Base-by-base conservation (phyloP, 2,888 invertebrate species). In the Athalia cordata region DNA sequence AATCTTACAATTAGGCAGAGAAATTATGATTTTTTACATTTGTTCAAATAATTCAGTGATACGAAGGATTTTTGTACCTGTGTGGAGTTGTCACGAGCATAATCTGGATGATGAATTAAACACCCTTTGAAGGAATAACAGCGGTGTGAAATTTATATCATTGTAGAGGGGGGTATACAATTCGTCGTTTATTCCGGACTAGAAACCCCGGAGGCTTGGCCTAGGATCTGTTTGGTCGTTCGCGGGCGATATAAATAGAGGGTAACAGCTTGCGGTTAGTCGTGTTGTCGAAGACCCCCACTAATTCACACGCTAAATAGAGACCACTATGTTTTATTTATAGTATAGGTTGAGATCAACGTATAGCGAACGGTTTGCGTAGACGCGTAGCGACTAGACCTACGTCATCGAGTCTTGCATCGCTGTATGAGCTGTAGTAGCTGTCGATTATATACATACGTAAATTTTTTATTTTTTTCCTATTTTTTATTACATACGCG, bases 271-370 rank as follows among this genome's bases (percentile, higher is more conserved):
- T 82, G 82, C 65, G 65, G 45, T 74, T 64, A 78, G 72, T 65
- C 72, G 78, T 84, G 84, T 82, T 83, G 83, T 79, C 81, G 81
- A 84, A 85, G 86, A 84, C 86, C 86, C 85, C 86, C 86, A 86
- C 86, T 86, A 85, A 86, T 87, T 87, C 80, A 80, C 83, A 81
- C 81, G 83, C 86, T 87, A 86, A 86, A 86, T 86, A 85, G 85
- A 86, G 86, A 84, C 79, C 85, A 79, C 80, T 83, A 82, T 82
- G 83, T 79, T 83, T 85, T 87, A 87, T 87, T 85, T 86, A 86
- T 87, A 87, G 81, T 68, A 29, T 29, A 52, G 11, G 55, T n/a
- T 9, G 9, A 55, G 0, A 55, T 55, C 9, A 55, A 55, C 11
- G 55, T 55, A 55, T n/a, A 55, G 55, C 55, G 29, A 29, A 29